These are phyloP conservation scores for Dendropsophus ebraccatus DNA, from an alignment of 2,113 vertebrate species.

Conservation along the genomic window DNA sequence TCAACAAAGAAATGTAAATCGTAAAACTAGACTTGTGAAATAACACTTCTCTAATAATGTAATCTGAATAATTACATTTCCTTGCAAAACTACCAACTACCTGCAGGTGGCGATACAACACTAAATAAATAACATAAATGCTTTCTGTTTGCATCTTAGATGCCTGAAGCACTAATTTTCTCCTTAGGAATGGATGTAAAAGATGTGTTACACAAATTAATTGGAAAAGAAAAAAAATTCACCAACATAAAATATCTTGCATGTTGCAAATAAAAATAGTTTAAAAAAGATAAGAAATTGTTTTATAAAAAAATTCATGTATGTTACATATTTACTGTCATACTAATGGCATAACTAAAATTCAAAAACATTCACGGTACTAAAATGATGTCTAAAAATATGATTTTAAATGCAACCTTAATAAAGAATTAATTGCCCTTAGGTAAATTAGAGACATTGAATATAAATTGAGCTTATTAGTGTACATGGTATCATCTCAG, in stretches of 20 bases:
- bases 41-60: no score
- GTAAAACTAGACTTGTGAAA: no score
- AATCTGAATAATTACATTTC: not conserved
- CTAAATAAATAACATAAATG: not conserved
- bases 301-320: not conserved
- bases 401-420: not conserved
- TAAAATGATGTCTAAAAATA: not conserved
- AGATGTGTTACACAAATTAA: not conserved
- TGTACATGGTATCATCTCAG: not conserved
- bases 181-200: not conserved
- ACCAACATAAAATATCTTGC: no score
- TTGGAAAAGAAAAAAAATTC: not conserved
- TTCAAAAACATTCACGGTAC: not conserved
- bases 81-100: not conserved
- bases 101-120: not conserved
- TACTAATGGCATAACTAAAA: no score
- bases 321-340: not conserved
- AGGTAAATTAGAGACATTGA: not conserved
- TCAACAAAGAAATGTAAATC: no score
- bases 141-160: not conserved
- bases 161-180: not conserved
- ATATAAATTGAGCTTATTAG: not conserved
- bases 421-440: not conserved
- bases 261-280: no score
- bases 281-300: not conserved